These are phyloP conservation scores for Azemiops feae DNA, from an alignment of 2,113 vertebrate species.

Conservation along the genomic window DNA sequence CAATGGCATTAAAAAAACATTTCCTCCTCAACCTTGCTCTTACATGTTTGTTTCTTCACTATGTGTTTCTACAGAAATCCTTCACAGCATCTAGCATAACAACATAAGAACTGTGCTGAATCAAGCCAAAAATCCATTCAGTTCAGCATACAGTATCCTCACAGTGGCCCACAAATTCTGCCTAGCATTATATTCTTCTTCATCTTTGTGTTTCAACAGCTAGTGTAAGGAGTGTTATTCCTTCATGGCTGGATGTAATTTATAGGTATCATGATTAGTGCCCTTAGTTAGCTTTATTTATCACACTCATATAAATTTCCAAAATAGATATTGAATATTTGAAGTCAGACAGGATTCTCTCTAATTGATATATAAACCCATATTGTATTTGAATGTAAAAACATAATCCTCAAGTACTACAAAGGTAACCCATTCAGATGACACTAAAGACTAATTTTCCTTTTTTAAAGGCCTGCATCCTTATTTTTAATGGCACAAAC, in stretches of 20 bases:
- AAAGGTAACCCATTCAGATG: neutral
- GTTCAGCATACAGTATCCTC: neutral
- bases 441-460: neutral
- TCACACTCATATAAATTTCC: neutral
- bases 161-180: neutral
- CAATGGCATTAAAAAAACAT: neutral
- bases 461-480: neutral
- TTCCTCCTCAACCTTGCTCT: neutral
- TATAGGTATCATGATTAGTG: neutral
- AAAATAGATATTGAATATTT: neutral
- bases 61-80: neutral
- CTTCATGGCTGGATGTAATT: neutral
- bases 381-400: neutral
- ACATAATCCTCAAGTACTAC: neutral
- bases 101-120: neutral
- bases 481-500: neutral
- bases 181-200: neutral
- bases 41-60: neutral
- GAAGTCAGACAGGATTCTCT: neutral
- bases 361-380: neutral
- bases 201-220: neutral
- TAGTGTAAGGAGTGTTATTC: neutral
- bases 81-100: neutral
- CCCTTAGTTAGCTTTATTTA: neutral
- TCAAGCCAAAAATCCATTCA: neutral